phyloP scores from a whole-genome alignment of 53 echinoderm and acorn worm genomes.

The Antedon mediterranea region DNA sequence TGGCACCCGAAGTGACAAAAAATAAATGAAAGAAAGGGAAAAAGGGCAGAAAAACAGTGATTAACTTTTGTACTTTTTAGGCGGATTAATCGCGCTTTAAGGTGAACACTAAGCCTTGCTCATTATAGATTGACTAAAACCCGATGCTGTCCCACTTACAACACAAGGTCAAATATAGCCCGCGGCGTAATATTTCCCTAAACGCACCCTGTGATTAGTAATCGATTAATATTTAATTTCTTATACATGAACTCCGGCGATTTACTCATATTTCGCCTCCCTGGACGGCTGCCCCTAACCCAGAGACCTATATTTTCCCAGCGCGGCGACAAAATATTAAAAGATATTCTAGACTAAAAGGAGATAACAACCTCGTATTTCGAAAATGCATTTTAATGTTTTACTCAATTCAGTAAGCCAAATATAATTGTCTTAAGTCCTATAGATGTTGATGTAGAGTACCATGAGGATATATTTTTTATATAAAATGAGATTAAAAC shows the following conservation, averaged over 20 bases:
- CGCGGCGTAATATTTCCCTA: slow-evolving; percentile 1
- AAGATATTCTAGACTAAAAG: too few relatives aligned
- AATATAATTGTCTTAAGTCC: too few relatives aligned
- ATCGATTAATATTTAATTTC: neutral
- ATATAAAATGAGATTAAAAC: too few relatives aligned
- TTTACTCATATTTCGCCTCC: neutral
- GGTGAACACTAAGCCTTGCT: neutral
- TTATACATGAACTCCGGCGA: neutral
- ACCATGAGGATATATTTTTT: too few relatives aligned
- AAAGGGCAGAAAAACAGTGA: neutral
- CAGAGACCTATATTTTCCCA: neutral
- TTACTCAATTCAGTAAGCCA: too few relatives aligned
- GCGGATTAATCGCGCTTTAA: neutral
- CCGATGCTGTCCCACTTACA: neutral
- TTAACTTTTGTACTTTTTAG: neutral
- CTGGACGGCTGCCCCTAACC: neutral
- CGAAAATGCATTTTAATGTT: too few relatives aligned
- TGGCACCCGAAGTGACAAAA: too few relatives aligned
- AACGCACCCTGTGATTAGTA: neutral
- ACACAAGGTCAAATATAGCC: neutral
- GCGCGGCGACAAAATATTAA: neutral
- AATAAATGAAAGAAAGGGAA: neutral
- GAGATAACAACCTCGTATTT: too few relatives aligned
- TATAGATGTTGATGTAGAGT: too few relatives aligned
- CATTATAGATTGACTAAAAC: neutral